Conservation (phyloP, 2,113 vertebrate species). For the Vulpes lagopus region DNA sequence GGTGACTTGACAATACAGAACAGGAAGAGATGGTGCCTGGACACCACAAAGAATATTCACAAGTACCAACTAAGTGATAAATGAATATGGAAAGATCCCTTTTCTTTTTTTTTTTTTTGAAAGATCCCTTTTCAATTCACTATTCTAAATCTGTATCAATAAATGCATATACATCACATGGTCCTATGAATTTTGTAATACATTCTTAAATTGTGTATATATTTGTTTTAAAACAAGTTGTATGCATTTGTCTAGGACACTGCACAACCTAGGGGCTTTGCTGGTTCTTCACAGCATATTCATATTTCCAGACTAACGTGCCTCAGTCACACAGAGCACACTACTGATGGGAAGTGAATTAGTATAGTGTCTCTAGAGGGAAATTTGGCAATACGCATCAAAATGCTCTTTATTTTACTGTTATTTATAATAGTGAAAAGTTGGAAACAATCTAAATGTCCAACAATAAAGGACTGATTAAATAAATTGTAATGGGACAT, state of each 20-base stretch:
- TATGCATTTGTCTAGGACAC: background rate
- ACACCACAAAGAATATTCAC: background rate
- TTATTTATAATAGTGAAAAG: conserved; percentile 8
- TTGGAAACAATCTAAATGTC: background rate
- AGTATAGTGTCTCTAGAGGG: background rate
- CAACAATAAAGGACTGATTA: background rate
- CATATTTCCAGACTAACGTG: background rate
- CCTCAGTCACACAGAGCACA: background rate
- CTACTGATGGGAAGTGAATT: background rate
- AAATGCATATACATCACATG: background rate
- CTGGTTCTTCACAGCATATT: background rate
- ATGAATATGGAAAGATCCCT: background rate
- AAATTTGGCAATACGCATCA: background rate
- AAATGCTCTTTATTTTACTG: conserved; percentile 4
- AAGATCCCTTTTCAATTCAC: background rate
- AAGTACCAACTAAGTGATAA: background rate
- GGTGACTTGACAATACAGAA: background rate
- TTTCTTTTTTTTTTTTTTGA: background rate
- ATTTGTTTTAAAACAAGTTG: background rate
- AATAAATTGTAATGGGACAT: background rate
- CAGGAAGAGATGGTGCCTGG: background rate
- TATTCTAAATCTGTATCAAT: background rate
- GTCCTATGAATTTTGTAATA: background rate
- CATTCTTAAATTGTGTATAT: background rate
- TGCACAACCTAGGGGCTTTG: background rate